Conservation (phyloP, 2,113 vertebrate species). For the Carassius carassius region DNA sequence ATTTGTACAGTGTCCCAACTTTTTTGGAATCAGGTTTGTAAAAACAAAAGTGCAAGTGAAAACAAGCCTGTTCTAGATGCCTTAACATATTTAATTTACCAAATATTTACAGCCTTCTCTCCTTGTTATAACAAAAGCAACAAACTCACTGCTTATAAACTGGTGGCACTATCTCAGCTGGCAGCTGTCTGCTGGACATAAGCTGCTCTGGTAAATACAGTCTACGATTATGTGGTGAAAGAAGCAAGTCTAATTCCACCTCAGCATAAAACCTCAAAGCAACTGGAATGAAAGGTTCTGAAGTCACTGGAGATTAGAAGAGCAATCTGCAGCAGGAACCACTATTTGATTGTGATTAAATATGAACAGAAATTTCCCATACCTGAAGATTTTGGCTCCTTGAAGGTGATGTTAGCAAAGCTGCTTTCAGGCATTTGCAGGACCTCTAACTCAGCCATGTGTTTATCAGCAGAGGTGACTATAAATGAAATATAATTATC, state of each 20-base stretch:
- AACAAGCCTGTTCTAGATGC: too few relatives aligned
- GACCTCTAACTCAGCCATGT: constrained; percentile 9
- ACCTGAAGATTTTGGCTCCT: constrained; percentile 43
- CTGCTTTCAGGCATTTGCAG: constrained; percentile 6
- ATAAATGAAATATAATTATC: neutral
- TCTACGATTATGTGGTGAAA: constrained; percentile 48
- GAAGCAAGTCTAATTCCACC: constrained; percentile 67
- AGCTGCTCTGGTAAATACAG: constrained; percentile 13
- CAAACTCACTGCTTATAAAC: constrained; percentile 57
- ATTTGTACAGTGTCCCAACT: too few relatives aligned
- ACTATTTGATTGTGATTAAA: neutral
- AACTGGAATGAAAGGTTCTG: constrained; percentile 52
- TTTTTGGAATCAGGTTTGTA: too few relatives aligned
- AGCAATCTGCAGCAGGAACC: neutral
- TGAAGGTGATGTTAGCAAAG: neutral
- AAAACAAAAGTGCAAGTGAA: too few relatives aligned
- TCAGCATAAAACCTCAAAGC: constrained; percentile 50
- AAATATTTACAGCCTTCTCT: neutral
- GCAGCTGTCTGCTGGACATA: constrained; percentile 53
- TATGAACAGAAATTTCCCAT: neutral
- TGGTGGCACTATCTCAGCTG: constrained; percentile 57
- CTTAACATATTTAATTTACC: neutral
- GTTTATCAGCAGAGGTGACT: constrained; percentile 35
- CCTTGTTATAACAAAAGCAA: neutral
- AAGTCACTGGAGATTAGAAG: constrained; percentile 7